Percentiles rank a stretch among this genome's conserved stretches.
Conservation (phyloP, 2,888 invertebrate species). For the Hylaea fasciaria region DNA sequence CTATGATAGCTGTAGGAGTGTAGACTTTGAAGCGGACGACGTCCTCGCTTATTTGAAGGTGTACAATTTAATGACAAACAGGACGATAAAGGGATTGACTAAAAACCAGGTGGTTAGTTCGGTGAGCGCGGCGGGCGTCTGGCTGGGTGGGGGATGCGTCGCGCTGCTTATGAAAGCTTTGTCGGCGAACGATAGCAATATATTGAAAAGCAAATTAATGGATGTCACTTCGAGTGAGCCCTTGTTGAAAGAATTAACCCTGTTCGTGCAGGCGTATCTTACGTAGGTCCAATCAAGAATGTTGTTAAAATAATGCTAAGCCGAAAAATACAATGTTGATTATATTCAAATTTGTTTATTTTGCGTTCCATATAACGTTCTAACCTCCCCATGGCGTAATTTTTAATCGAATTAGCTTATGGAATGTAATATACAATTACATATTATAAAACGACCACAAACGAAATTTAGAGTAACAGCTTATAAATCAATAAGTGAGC, state of each 20-base stretch:
- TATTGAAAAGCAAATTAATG: slow-evolving; percentile 37
- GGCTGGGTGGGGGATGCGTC: slow-evolving; percentile 54
- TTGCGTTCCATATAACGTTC: too few relatives aligned
- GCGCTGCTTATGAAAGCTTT: slow-evolving; percentile 61
- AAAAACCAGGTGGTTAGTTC: slow-evolving; percentile 66
- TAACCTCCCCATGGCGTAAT: too few relatives aligned
- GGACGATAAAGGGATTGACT: slow-evolving; percentile 63
- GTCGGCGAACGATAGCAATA: slow-evolving; percentile 53
- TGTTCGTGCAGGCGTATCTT: slow-evolving; percentile 59
- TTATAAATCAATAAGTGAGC: too few relatives aligned
- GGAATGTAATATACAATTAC: too few relatives aligned
- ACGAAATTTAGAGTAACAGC: too few relatives aligned
- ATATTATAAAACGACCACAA: too few relatives aligned
- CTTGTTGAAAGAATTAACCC: slow-evolving; percentile 41
- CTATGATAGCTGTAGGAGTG: slow-evolving; percentile 59
- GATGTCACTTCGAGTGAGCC: background rate
- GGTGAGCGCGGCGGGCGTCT: slow-evolving; percentile 53
- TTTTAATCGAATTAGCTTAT: too few relatives aligned
- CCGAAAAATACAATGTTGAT: background rate
- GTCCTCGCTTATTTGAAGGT: slow-evolving; percentile 57
- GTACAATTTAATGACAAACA: slow-evolving; percentile 64
- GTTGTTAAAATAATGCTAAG: slow-evolving; percentile 13
- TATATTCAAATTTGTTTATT: background rate
- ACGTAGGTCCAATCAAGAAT: slow-evolving; percentile 11
- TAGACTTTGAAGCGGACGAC: slow-evolving; percentile 61